Percentiles rank a stretch among this genome's conserved stretches.
Evolutionary conservation across 2,888 invertebrate genomes (phyloP).

Genomic region (Synanthedon tipuliformis): DNA sequence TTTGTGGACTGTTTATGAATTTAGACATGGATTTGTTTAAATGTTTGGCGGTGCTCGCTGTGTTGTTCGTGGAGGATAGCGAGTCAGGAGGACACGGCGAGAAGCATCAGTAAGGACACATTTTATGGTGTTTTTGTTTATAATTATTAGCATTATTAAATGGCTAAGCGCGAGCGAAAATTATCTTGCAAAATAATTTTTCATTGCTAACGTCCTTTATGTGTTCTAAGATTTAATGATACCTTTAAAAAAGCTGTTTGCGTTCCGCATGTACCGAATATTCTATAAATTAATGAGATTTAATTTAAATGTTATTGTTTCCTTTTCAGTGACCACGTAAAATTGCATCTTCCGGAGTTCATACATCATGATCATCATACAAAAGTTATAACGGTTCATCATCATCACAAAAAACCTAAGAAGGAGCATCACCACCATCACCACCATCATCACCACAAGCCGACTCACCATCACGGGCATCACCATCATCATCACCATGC

Average conservation of each 20-base stretch:
- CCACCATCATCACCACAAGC: slow-evolving; percentile 32
- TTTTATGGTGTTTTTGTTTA: neutral
- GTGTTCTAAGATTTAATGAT: too few species aligned
- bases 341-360: slow-evolving; percentile 70
- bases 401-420: slow-evolving; percentile 61
- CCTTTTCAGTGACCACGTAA: slow-evolving; percentile 66
- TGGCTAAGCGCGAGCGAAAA: neutral
- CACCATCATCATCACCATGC: slow-evolving; percentile 48
- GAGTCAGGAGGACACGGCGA: slow-evolving; percentile 54
- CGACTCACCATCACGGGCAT: slow-evolving; percentile 33
- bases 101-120: slow-evolving; percentile 49
- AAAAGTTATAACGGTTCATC: slow-evolving; percentile 70
- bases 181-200: too few species aligned
- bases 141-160: neutral
- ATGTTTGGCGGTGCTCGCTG: slow-evolving; percentile 38
- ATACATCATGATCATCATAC: slow-evolving; percentile 72
- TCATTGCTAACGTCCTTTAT: too few species aligned
- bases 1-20: slow-evolving; percentile 4
- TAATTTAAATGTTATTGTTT: slow-evolving; percentile 10
- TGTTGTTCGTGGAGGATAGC: slow-evolving; percentile 37
- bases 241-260: too few species aligned
- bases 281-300: too few species aligned
- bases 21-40: slow-evolving; percentile 39
- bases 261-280: too few species aligned
- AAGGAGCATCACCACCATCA: slow-evolving; percentile 58